Evolutionary conservation across 2,888 invertebrate species (phyloP), one percentile per base, ranked within the genome.

Genomic region (Eristalinus aeneus): DNA sequence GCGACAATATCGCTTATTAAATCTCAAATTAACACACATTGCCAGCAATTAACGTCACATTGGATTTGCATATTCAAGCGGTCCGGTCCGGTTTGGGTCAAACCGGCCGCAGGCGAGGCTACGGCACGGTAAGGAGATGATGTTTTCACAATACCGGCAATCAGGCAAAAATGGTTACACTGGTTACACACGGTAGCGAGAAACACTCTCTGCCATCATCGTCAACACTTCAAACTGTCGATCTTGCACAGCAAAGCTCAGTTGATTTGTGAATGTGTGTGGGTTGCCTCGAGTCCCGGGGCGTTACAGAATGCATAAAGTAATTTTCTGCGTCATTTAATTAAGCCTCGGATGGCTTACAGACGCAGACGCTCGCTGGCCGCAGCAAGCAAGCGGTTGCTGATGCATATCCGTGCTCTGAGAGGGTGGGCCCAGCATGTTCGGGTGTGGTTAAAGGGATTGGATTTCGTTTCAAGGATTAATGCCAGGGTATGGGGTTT

Each of bases 291-390:
- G 20, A 20, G 63, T 46, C 65, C 64, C 71, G 61, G 77, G 86
- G 82, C 86, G 86, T 86, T 77, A 60, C 77, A 86, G 86, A 85
- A 82, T 82, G 77, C 82, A 86, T 78, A 69, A 74, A 86, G 90
- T 91, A 90, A 91, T 91, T 91, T 90, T 91, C 90, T 91, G 91
- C 91, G 89, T 91, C 92, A 92, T 92, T 92, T 91, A 92, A 92
- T 92, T 92, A 91, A 92, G 91, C 16, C 90, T 68, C 69, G 56
- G 63, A 67, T 54, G 71, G 64, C 63, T 86, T 77, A 77, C 54
- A 74, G 73, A 76, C 69, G 53, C 36, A 39, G 39, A 60, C 46
- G 34, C 56, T 12, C 56, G 61, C 67, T 22, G 46, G 39, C 34
- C 34, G 67, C 34, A 39, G 36, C 31, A 75, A 54, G 39, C 39